Conservation (phyloP, 2,888 invertebrate genomes). For the Chelonus formosanus region DNA sequence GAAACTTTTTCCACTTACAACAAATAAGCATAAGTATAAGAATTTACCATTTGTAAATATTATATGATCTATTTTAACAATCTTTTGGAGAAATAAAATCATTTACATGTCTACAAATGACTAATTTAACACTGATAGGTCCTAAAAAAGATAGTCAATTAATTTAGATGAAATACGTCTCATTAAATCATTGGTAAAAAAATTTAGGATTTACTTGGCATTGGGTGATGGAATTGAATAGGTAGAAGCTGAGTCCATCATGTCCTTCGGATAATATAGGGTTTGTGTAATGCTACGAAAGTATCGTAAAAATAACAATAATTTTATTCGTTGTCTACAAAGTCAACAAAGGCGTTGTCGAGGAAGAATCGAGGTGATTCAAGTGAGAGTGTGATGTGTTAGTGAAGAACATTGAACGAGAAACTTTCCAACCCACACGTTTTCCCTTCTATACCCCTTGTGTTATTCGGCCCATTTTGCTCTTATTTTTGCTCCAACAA, state of each 20-base stretch:
- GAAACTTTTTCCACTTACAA: too few relatives aligned
- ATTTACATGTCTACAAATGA: too few relatives aligned
- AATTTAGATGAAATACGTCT: too few relatives aligned
- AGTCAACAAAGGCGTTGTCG: constrained; percentile 45
- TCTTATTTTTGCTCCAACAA: constrained; percentile 16
- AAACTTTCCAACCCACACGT: constrained; percentile 17
- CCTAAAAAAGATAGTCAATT: too few relatives aligned
- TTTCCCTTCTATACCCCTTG: background rate
- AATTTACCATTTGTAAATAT: too few relatives aligned
- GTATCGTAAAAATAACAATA: constrained; percentile 50
- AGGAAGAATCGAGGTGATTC: constrained; percentile 9
- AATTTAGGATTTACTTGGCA: background rate
- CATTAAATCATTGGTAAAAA: too few relatives aligned
- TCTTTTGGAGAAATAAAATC: too few relatives aligned
- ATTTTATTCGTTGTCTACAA: constrained; percentile 42
- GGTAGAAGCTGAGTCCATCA: background rate
- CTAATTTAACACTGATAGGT: too few relatives aligned
- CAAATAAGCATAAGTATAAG: too few relatives aligned
- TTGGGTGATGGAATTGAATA: background rate
- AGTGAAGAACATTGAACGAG: background rate
- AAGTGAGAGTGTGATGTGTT: background rate
- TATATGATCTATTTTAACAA: too few relatives aligned
- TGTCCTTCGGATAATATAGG: background rate
- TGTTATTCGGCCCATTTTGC: constrained; percentile 11
- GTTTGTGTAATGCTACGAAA: constrained; percentile 39